Percentiles rank a stretch among this genome's conserved stretches.
Evolutionary conservation across 2,113 vertebrate genomes (phyloP).

Genomic region (Saguinus imperator): DNA sequence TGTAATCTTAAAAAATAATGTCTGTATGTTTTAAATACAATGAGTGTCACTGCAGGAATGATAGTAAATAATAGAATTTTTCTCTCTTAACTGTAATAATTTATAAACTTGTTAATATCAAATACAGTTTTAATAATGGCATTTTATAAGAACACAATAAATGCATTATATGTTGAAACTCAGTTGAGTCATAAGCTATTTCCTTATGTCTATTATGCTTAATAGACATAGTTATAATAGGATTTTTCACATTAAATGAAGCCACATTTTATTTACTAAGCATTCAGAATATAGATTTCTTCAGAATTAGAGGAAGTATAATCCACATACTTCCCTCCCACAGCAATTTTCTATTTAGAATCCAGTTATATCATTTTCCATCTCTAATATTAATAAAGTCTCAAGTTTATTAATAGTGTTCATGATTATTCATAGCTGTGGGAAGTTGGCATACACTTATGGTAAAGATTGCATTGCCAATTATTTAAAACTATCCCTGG

Average conservation of each 20-base stretch:
- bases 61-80: not conserved
- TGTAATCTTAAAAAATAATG: not conserved
- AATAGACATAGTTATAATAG: slow-evolving; percentile 13
- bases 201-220: slow-evolving; percentile 39
- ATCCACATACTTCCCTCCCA: not conserved
- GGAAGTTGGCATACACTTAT: not conserved
- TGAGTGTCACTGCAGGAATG: not conserved
- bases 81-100: not conserved
- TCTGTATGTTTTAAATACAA: not conserved
- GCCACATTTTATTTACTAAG: slow-evolving; percentile 76
- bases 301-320: slow-evolving; percentile 77
- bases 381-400: slow-evolving; percentile 6
- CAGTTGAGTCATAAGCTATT: slow-evolving; percentile 25
- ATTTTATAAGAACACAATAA: slow-evolving; percentile 22
- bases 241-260: slow-evolving; percentile 67
- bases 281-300: slow-evolving; percentile 59
- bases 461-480: not conserved
- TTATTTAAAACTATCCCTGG: not conserved
- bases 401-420: slow-evolving; percentile 4
- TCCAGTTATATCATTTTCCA: not conserved
- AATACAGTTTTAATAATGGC: not conserved
- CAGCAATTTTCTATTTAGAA: slow-evolving; percentile 52
- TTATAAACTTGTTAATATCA: not conserved
- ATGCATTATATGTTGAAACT: slow-evolving; percentile 7
- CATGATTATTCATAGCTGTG: not conserved